These are phyloP conservation scores for Liparis tanakae DNA, from an alignment of 2,797 vertebrate genomes.

Conservation along the genomic window DNA sequence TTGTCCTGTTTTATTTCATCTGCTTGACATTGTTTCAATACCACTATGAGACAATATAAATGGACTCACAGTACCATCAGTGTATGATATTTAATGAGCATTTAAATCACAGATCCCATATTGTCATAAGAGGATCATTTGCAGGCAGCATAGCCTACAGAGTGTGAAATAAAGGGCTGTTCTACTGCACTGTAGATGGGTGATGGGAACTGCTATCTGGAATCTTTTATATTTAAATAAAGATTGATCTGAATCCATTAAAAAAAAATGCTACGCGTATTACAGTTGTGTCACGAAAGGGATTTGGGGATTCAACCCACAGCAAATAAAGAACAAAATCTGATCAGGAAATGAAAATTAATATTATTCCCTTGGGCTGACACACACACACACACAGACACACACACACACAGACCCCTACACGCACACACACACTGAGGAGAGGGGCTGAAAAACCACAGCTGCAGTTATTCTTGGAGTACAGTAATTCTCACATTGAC, in stretches of 20 bases:
- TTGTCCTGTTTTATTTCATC: not conserved
- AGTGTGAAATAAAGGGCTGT: conserved; percentile 46
- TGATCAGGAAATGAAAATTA: conserved; percentile 24
- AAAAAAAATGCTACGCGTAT: conserved; percentile 13
- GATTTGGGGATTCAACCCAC: conserved; percentile 7
- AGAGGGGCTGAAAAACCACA: conserved; percentile 17
- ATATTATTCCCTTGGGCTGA: conserved; percentile 13
- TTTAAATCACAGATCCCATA: conserved; percentile 43
- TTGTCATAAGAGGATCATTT: conserved; percentile 50
- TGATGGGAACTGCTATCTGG: not conserved
- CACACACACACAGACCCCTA: too few species aligned
- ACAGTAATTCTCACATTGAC: conserved; percentile 37
- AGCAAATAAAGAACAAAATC: conserved; percentile 20
- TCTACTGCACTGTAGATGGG: conserved; percentile 36
- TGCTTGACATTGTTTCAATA: not conserved
- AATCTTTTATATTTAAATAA: conserved; percentile 21
- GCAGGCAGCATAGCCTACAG: conserved; percentile 28
- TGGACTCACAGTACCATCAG: not conserved
- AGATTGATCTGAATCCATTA: not conserved
- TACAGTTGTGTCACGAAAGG: not conserved
- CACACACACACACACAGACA: too few species aligned
- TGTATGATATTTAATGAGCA: conserved; percentile 29
- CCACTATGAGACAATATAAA: not conserved
- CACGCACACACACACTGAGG: not conserved
- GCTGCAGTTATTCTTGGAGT: conserved; percentile 39